Evolutionary conservation across 1,140 invertebrate genomes (phyloP), one percentile per base, ranked within the genome.

Genomic region (Drosophila varians): DNA sequence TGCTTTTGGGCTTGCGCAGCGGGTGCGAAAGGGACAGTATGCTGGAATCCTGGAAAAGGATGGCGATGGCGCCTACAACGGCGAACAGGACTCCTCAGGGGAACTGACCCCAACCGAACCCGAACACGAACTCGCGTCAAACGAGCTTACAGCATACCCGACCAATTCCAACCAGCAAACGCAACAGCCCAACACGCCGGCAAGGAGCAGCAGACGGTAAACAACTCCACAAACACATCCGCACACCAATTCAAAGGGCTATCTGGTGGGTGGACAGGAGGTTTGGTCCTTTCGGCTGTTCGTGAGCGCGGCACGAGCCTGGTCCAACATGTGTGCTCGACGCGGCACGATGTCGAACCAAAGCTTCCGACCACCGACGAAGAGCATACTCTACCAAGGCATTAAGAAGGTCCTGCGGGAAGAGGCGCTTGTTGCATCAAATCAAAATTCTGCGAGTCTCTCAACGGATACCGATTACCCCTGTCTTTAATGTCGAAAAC

Each of bases 141-240:
- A 31, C 28, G 28, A 31, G n/a, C 28, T 31, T 31, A 31, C 28
- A 31, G 28, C 28, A 31, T 31, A 31, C 36, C 36, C 36, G 36
- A 38, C 36, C 14, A 38, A 38, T 16, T 14, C 36, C 12, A 38
- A 38, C 36, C 14, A 12, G 8, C 36, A 38, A 38, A 83, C 76
- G 75, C 76, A 87, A 87, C 83, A 87, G 62, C 47, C 60, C 19
- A 65, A 66, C 62, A 51, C 43, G 77, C 77, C 83, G 83, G 77
- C 75, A 89, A 65, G 46, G 57, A 65, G 73, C 77, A 77, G 26
- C 57, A 42, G 73, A 65, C 78, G 77, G 78, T 82, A 87, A 86
- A 86, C 80, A 86, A 77, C 78, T 31, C 28, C 28, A 31, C 28
- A 31, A 87, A 74, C 68, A 75, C 76, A 72, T 56, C 14, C 66